Percentiles rank a stretch among this genome's conserved stretches.
Evolutionary conservation across 1,140 invertebrate species (phyloP).

Genomic region (Drosophila sp.): DNA sequence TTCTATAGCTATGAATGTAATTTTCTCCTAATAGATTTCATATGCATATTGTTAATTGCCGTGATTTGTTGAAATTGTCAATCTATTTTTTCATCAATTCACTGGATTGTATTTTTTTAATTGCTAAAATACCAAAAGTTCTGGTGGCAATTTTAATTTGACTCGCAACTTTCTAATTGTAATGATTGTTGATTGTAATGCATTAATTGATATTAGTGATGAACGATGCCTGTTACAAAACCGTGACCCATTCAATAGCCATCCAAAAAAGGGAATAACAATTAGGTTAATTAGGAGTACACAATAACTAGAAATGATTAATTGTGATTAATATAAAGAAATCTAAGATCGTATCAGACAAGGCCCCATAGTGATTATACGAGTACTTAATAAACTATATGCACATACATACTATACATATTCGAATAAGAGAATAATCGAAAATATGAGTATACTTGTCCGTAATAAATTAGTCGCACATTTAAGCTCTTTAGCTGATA

Average conservation of each 20-base stretch:
- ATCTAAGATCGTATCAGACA: slow-evolving; percentile 6
- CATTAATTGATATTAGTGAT: background rate
- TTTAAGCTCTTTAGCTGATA: background rate
- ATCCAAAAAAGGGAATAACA: background rate
- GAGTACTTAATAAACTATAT: slow-evolving; percentile 12
- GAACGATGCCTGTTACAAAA: background rate
- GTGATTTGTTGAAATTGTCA: slow-evolving; percentile 25
- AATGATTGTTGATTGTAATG: background rate
- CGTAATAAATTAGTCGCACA: background rate
- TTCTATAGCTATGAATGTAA: background rate
- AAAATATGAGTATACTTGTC: background rate
- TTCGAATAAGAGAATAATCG: background rate
- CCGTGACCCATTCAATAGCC: background rate
- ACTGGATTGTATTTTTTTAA: slow-evolving; percentile 1
- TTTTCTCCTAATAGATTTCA: slow-evolving; percentile 17
- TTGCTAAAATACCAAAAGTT: background rate
- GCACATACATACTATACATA: background rate
- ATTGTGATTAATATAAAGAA: slow-evolving; percentile 3
- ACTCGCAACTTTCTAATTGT: too few relatives aligned
- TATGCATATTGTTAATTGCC: slow-evolving; percentile 31
- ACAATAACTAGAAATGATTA: slow-evolving; percentile 3
- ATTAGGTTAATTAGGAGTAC: background rate
- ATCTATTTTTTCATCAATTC: slow-evolving; percentile 19
- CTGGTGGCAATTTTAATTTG: too few relatives aligned
- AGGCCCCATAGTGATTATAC: background rate